These are phyloP conservation scores for Eptatretus atami DNA, from an alignment of 2,797 vertebrate species.

Conservation along the genomic window DNA sequence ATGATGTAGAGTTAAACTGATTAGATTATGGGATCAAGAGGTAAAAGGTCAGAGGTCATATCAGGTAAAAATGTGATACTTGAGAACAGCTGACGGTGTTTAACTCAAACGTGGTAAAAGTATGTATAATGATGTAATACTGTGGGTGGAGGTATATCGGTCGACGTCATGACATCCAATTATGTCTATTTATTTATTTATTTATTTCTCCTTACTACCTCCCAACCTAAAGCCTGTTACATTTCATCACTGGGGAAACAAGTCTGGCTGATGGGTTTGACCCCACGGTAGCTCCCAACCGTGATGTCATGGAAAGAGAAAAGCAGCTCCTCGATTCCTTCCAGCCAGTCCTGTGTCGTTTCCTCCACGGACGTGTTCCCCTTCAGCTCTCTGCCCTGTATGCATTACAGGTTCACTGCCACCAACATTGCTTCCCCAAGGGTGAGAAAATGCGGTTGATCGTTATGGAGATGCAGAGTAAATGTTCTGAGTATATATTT, in stretches of 20 bases:
- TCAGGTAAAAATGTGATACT: too few relatives aligned
- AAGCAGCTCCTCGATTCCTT: slow-evolving; percentile 73
- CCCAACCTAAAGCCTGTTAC: slow-evolving; percentile 36
- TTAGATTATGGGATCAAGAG: too few relatives aligned
- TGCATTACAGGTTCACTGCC: slow-evolving; percentile 89
- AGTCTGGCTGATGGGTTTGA: slow-evolving; percentile 42
- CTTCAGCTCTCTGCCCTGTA: slow-evolving; percentile 93
- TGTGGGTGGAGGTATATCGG: too few relatives aligned
- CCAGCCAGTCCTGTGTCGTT: slow-evolving; percentile 97
- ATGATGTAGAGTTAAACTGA: too few relatives aligned
- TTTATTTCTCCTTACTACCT: too few relatives aligned
- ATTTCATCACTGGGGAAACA: slow-evolving; percentile 76
- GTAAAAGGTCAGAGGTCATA: too few relatives aligned
- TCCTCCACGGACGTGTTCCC: slow-evolving; percentile 83
- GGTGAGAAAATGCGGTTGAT: slow-evolving; percentile 16
- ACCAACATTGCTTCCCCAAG: slow-evolving; percentile 59
- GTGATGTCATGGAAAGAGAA: slow-evolving; percentile 77
- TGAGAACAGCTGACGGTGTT: too few relatives aligned
- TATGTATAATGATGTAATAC: too few relatives aligned
- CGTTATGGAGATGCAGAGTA: too few relatives aligned
- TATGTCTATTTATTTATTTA: too few relatives aligned
- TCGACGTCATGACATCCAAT: too few relatives aligned
- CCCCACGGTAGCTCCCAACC: slow-evolving; percentile 46
- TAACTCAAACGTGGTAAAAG: too few relatives aligned
- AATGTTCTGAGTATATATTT: not conserved